Conservation (phyloP, 2,888 invertebrate species). For the Lepidochitona cinerea region DNA sequence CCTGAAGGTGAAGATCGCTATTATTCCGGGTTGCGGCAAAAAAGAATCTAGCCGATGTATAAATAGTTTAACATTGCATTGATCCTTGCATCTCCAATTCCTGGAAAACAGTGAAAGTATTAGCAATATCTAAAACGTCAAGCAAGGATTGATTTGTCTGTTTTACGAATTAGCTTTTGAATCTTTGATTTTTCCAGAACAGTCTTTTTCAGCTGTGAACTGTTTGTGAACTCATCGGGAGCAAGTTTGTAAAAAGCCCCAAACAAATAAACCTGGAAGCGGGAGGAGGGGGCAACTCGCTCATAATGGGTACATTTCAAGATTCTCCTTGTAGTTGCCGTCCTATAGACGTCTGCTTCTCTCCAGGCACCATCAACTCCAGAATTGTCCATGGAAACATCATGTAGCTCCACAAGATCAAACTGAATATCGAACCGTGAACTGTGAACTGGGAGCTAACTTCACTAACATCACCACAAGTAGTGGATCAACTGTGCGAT, state of each 20-base stretch:
- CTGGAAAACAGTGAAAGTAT: conserved; percentile 11
- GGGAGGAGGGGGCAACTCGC: conserved; percentile 5
- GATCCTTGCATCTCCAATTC: conserved; percentile 17
- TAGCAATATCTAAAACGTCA: conserved; percentile 15
- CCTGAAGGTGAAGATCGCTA: conserved; percentile 24
- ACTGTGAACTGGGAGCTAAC: conserved; percentile 8
- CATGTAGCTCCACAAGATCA: too few relatives aligned
- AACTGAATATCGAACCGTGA: too few relatives aligned
- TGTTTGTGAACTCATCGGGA: not conserved
- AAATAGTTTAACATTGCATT: conserved; percentile 26
- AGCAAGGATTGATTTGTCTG: conserved; percentile 15
- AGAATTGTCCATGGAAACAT: conserved; percentile 11
- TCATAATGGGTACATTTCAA: conserved; percentile 24
- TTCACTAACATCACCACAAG: conserved; percentile 20
- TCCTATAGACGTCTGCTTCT: conserved; percentile 15
- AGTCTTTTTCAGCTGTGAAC: not conserved
- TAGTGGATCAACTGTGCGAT: conserved; percentile 16
- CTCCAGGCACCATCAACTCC: conserved; percentile 18
- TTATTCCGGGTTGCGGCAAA: conserved; percentile 24
- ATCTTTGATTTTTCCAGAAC: not conserved
- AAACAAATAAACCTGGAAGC: conserved; percentile 10
- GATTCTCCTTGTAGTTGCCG: conserved; percentile 18
- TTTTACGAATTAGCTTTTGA: conserved; percentile 10
- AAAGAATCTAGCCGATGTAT: conserved; percentile 15
- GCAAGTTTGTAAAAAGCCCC: conserved; percentile 19